Evolutionary conservation across 1,140 invertebrate species (phyloP).

Genomic region (Druon quercuslanigerum): DNA sequence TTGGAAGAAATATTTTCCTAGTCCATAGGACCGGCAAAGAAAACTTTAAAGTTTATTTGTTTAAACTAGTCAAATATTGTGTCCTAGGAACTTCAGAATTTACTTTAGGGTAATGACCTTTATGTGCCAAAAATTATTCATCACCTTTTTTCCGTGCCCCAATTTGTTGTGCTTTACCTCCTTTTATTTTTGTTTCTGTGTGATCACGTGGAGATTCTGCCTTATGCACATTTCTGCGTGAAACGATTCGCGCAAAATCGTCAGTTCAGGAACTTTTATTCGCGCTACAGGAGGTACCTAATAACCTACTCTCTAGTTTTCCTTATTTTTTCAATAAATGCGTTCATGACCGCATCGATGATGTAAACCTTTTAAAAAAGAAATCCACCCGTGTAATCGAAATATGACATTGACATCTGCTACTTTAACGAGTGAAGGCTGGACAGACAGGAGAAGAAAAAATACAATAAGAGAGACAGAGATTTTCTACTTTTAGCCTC

Average conservation of each 20-base stretch:
- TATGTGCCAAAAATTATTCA: not conserved
- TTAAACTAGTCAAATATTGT: too few species aligned
- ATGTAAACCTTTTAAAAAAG: not conserved
- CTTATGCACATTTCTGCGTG: not conserved
- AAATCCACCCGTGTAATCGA: not conserved
- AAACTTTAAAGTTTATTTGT: too few species aligned
- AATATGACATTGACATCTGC: slow-evolving; percentile 5
- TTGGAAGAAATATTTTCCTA: too few species aligned
- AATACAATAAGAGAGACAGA: not conserved
- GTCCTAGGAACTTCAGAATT: too few species aligned
- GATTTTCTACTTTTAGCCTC: slow-evolving; percentile 19
- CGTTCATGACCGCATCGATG: not conserved
- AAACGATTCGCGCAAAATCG: slow-evolving; percentile 11
- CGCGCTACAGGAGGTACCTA: not conserved
- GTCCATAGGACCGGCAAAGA: too few species aligned
- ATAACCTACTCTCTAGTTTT: not conserved
- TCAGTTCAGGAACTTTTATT: not conserved
- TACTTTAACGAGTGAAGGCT: not conserved
- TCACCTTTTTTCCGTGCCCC: too few species aligned
- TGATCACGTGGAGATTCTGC: not conserved
- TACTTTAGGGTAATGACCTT: too few species aligned
- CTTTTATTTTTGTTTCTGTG: slow-evolving; percentile 1
- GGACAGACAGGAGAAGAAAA: not conserved
- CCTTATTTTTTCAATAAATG: not conserved
- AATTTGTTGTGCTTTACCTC: not conserved